phyloP scores from a whole-genome alignment of 2,113 vertebrate species.

The Ptilonorhynchus violaceus region DNA sequence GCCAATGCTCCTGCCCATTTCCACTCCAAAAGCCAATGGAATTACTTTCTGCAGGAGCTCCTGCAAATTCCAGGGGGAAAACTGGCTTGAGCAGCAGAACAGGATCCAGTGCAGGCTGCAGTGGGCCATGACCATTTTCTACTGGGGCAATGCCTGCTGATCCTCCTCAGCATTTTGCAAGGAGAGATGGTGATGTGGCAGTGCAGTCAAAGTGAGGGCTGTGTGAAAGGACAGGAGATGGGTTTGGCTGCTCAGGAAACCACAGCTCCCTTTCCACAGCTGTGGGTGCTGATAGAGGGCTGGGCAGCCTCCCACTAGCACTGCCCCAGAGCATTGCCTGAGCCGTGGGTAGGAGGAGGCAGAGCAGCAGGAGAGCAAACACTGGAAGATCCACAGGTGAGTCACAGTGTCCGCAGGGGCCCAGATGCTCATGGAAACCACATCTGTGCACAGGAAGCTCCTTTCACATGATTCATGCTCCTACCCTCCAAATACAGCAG shows the following conservation, averaged over 20 bases:
- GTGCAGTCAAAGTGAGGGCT: fast-evolving
- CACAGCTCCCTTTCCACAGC: neutral
- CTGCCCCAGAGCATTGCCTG: neutral
- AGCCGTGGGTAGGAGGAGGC: neutral
- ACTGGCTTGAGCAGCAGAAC: neutral
- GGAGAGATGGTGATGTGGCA: neutral
- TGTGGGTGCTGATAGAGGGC: neutral
- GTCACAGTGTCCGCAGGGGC: neutral
- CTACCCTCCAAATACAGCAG: neutral
- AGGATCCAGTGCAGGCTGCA: neutral
- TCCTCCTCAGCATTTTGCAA: neutral
- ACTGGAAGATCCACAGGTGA: neutral
- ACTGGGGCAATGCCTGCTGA: neutral
- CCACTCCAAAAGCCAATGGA: neutral
- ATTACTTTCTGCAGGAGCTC: neutral
- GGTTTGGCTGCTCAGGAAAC: conserved; percentile 17
- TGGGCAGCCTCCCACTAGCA: fast-evolving
- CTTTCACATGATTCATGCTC: neutral
- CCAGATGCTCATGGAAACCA: neutral
- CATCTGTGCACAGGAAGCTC: neutral
- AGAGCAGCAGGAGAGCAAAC: neutral
- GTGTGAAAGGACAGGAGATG: neutral
- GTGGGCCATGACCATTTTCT: neutral
- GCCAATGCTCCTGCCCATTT: neutral
- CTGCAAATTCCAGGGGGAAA: neutral